Base-by-base conservation (phyloP, 2,888 invertebrate species). In the Mellilla xanthometata region DNA sequence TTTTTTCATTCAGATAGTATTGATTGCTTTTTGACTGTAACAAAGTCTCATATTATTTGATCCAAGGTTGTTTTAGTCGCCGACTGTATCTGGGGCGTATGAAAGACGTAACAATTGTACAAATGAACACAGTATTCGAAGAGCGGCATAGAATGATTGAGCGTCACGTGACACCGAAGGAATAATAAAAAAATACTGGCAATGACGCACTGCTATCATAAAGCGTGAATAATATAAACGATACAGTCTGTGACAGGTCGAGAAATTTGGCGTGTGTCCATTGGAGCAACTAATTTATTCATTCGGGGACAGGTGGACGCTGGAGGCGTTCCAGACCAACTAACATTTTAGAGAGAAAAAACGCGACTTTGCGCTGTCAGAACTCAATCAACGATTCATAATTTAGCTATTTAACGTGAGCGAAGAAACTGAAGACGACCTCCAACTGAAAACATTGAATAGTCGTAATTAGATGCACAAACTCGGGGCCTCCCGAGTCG, bases 241-340 rank as follows among this genome's bases (percentile, higher is more conserved):
- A 36, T 32, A 38, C 27, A 24, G 49, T 46, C 42, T 34, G 23
- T 41, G 39, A 24, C 41, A 30, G 35, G 40, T 39, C 38, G 43
- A 23, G 46, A 54, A 61, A 59, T 65, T 74, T 76, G 76, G 76
- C 72, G 44, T 15, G 36, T 26, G 51, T 60, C 75, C 75, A 74
- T 59, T 47, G 52, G 59, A 54, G 59, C 50, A 38, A 33, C 15
- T 36, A 40, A 58, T 49, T 60, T 42, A 63, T 63, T 52, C 33
- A 29, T 41, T 36, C 22, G 29, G 39, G 40, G 57, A 55, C 61
- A 64, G 63, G 60, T 68, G 66, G 40, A 35, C 15, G 33, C 50
- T 59, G 55, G 54, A 64, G 39, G 38, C 50, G 48, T 38, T 41
- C 39, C 30, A 19, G 33, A 6, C 13, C 10, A 10, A 13, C 8